Evolutionary conservation across 2,888 invertebrate genomes (phyloP), one percentile per base, ranked within the genome.

Genomic region (Lasius platythorax): DNA sequence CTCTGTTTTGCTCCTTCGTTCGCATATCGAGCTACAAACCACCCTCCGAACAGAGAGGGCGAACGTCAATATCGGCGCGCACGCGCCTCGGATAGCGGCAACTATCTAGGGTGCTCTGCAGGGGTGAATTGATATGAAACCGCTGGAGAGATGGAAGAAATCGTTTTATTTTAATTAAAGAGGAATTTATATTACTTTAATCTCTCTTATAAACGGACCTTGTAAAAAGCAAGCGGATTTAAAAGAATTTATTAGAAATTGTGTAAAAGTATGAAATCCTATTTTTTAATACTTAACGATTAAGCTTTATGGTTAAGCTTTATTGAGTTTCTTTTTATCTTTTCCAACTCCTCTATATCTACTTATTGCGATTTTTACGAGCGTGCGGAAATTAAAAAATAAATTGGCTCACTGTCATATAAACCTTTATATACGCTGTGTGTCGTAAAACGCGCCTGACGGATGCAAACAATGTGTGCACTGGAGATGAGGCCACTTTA

Each of bases 51-150:
- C 84, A 74, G 63, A 37, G 37, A 78, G 83, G 79, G 83, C 86
- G 50, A 88, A 87, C 94, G 94, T 94, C 94, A 94, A 94, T 94
- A 94, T 90, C 88, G 89, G 84, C 89, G 93, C 93, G 94, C 94
- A 90, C 91, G 94, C 94, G 94, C 94, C 56, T 68, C 50, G 15
- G 75, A 46, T 11, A 8, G 68, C 78, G 72, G 68, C 82, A 74
- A 74, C 68, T 56, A 63, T 61, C 83, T 40, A 61, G 70, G 75
- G 86, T 87, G 81, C 83, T 82, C 61, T 84, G 53, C 73, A 81
- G 46, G 53, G 61, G 23, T 61, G 46, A 61, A 79, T 73, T 72
- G 61, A 61, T 61, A 61, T 18, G 18, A 23, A 46, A 28, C 61
- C 18, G 50, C 40, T 78, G 67, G 46, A 37, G 15, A 46, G 18